These are phyloP conservation scores for Pyxicephalus adspersus DNA, from an alignment of 2,113 vertebrate genomes.

Conservation along the genomic window DNA sequence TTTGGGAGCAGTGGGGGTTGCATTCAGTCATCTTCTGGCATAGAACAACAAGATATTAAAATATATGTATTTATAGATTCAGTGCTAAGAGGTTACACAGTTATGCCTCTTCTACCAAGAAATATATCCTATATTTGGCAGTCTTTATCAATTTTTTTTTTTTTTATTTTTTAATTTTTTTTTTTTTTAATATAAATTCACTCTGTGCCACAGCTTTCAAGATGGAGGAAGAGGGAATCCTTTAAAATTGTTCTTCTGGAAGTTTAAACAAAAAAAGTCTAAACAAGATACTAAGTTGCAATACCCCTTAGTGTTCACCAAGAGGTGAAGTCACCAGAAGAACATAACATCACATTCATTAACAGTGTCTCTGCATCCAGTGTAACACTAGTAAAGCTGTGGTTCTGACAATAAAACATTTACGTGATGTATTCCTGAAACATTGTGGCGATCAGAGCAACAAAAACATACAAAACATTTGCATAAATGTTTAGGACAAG, in stretches of 20 bases:
- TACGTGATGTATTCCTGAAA: constrained; percentile 60
- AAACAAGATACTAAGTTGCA: background rate
- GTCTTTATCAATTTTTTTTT: constrained; percentile 76
- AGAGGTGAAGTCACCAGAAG: constrained; percentile 67
- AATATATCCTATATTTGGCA: constrained; percentile 81
- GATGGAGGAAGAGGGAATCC: background rate
- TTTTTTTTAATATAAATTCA: background rate
- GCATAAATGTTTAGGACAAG: constrained; percentile 75
- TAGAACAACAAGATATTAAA: background rate
- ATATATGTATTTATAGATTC: constrained; percentile 66
- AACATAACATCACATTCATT: constrained; percentile 72
- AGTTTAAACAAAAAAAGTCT: background rate
- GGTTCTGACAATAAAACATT: constrained; percentile 65
- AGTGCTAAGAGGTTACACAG: constrained; percentile 75
- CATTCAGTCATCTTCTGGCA: constrained; percentile 62
- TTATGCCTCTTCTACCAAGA: constrained; percentile 64
- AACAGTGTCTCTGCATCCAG: constrained; percentile 84
- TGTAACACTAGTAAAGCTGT: constrained; percentile 85
- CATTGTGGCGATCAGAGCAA: constrained; percentile 69
- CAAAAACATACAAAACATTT: constrained; percentile 67
- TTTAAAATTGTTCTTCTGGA: background rate
- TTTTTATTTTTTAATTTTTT: constrained; percentile 61
- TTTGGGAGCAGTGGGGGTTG: constrained; percentile 66
- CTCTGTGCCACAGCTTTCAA: background rate
- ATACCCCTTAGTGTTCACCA: constrained; percentile 50